These are phyloP conservation scores for Acanthopagrus latus DNA, from an alignment of 2,797 vertebrate genomes.

Conservation along the genomic window DNA sequence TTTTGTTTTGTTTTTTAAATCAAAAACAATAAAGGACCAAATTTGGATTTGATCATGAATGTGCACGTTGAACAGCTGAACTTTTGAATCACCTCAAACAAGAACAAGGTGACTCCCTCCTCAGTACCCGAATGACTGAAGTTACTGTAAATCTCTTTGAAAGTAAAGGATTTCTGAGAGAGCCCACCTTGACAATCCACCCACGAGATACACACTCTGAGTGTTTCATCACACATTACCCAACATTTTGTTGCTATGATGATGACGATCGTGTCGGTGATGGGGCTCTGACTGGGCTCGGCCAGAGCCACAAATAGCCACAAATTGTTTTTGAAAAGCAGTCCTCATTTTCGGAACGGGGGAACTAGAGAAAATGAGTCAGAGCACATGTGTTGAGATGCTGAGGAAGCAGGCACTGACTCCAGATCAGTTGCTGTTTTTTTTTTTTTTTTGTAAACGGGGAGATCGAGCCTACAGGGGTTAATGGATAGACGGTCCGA, in stretches of 20 bases:
- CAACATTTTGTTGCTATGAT: conserved; percentile 56
- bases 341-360: conserved; percentile 51
- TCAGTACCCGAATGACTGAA: conserved; percentile 27
- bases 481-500: conserved; percentile 40
- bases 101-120: neutral
- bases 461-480: conserved; percentile 27
- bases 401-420: conserved; percentile 51
- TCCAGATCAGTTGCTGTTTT: conserved; percentile 48
- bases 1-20: no score
- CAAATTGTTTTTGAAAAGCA: conserved; percentile 64
- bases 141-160: conserved; percentile 31
- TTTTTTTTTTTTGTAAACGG: conserved; percentile 8
- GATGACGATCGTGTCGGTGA: conserved; percentile 51
- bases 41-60: neutral
- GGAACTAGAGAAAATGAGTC: conserved; percentile 75
- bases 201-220: conserved; percentile 13
- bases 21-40: neutral
- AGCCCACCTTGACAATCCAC: conserved; percentile 11
- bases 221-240: conserved; percentile 61
- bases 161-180: conserved; percentile 4
- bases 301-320: conserved; percentile 71
- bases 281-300: conserved; percentile 60
- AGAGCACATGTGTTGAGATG: conserved; percentile 52
- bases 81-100: conserved; percentile 17
- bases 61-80: neutral